Evolutionary conservation across 2,113 vertebrate species (phyloP), one percentile per base, ranked within the genome.

Genomic region (Taxidea taxus): DNA sequence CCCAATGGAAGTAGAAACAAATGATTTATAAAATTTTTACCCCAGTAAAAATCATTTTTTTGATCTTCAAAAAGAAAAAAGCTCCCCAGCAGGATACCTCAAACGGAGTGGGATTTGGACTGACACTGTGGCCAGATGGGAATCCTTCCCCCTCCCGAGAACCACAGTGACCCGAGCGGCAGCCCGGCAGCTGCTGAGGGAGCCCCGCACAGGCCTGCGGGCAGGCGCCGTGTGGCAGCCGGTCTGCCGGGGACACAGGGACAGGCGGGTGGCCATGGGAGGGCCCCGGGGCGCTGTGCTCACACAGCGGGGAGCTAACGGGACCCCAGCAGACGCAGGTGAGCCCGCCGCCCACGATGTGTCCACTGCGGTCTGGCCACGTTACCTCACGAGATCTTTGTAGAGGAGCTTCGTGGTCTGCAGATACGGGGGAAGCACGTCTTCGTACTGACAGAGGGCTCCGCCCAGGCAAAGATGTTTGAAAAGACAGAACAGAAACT

Each of bases 381-480:
- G 90, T 97, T 97, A 99, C 99, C 99, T 99, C 97, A 99, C 98
- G 44, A 99, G 98, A 86, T 99, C 99, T 98, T 99, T 99, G 98
- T 99, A 99, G 77, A 99, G 98, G 39, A 98, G 97, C 97, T 99
- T 99, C 21, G 99, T 99, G 51, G 99, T 99, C 97, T 99, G 99
- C 93, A 99, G 98, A 97, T 99, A 99, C 3, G 99, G 99, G 25
- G 94, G 98, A 74, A 99, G 75, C n/a, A 91, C 91, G 97, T 99
- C 99, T 98, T 99, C 99, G 89, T 99, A 99, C 85, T 99, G 99
- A 98, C 99, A 99, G 72, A 99, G 98, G 68, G 98, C 88, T 97
- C 99, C 99, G 96, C 99, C 99, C 34, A 99, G 98, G 97, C 99
- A 99, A 88, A 99, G 98, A 95, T 99, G 99, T 97, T 99, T 99